phyloP scores from a whole-genome alignment of 2,113 vertebrate species.

The Euleptes europaea region DNA sequence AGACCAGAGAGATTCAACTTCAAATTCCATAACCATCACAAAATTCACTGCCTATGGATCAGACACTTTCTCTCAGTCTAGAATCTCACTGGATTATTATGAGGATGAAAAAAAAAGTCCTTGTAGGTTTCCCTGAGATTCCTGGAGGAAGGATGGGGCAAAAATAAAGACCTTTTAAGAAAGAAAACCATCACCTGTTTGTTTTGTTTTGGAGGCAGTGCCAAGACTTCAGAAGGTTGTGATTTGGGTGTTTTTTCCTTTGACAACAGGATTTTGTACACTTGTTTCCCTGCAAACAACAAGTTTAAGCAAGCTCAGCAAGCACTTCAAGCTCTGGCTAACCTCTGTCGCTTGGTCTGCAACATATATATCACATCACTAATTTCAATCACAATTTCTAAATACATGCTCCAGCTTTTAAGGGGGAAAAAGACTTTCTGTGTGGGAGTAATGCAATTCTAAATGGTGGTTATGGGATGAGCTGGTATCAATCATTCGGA shows the following conservation, averaged over 20 bases:
- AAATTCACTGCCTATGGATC: too few relatives aligned
- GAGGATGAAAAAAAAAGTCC: too few relatives aligned
- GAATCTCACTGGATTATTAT: too few relatives aligned
- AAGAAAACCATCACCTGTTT: slow-evolving; percentile 66
- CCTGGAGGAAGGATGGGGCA: too few relatives aligned
- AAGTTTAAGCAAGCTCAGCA: slow-evolving; percentile 44
- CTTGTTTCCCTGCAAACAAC: slow-evolving; percentile 67
- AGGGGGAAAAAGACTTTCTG: neutral
- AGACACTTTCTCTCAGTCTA: too few relatives aligned
- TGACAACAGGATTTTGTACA: slow-evolving; percentile 64
- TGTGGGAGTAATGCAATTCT: neutral
- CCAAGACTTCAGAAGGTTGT: slow-evolving; percentile 13
- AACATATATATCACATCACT: neutral
- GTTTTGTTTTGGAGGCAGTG: slow-evolving; percentile 40
- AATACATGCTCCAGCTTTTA: neutral
- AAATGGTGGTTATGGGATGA: neutral
- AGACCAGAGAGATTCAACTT: too few relatives aligned
- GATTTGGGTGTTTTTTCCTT: slow-evolving; percentile 61
- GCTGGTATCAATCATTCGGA: neutral
- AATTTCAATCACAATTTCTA: neutral
- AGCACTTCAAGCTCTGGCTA: neutral
- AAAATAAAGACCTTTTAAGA: too few relatives aligned
- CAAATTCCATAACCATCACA: too few relatives aligned
- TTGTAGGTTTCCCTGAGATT: too few relatives aligned
- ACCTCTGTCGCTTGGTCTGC: neutral